Percentiles rank a stretch among this genome's conserved stretches.
Conservation (phyloP, 2,888 invertebrate species). For the Dicyrtomina minuta region DNA sequence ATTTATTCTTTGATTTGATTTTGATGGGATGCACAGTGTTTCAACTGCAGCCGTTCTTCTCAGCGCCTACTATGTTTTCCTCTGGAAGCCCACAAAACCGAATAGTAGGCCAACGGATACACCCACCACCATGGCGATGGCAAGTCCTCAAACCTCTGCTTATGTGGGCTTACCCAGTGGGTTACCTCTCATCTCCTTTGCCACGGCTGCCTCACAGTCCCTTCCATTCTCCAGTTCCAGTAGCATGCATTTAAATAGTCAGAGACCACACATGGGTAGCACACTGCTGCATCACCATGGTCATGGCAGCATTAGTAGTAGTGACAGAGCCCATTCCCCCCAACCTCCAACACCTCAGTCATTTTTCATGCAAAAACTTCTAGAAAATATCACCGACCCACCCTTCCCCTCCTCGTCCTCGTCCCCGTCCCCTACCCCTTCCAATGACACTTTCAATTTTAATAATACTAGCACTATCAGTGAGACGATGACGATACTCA, state of each 20-base stretch:
- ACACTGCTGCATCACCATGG: background rate
- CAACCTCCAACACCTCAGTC: slow-evolving; percentile 18
- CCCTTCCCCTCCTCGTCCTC: background rate
- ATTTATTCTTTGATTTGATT: too few relatives aligned
- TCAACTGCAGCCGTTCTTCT: slow-evolving; percentile 60
- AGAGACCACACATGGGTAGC: background rate
- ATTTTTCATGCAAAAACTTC: background rate
- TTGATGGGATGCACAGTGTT: slow-evolving; percentile 55
- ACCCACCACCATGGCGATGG: slow-evolving; percentile 19
- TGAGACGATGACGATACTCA: too few relatives aligned
- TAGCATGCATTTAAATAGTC: background rate
- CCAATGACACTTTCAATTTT: background rate
- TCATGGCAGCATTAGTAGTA: background rate
- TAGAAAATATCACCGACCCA: background rate
- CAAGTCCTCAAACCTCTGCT: slow-evolving; percentile 10
- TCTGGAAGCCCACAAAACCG: slow-evolving; percentile 57
- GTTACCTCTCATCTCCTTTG: background rate
- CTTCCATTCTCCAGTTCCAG: background rate
- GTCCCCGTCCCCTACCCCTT: background rate
- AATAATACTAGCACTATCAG: too few relatives aligned
- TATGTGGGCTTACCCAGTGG: background rate
- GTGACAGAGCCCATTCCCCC: background rate
- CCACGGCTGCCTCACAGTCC: slow-evolving; percentile 12
- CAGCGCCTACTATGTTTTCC: slow-evolving; percentile 60
- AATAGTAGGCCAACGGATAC: background rate